Conservation (phyloP, 1,140 invertebrate species). For the Tachypleus tridentatus region DNA sequence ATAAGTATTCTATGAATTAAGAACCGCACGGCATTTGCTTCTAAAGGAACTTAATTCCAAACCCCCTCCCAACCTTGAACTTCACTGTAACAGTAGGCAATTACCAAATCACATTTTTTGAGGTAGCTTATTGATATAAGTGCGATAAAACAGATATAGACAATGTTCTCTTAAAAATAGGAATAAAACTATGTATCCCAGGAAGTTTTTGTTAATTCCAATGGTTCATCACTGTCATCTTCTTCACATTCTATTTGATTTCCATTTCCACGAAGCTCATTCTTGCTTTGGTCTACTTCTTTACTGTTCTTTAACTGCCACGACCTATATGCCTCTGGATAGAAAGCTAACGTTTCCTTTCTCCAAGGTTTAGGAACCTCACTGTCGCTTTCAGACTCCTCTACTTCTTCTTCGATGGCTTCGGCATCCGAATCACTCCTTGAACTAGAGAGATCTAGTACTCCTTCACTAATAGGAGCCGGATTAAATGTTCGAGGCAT, state of each 20-base stretch:
- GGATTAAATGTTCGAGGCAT: conserved; percentile 7
- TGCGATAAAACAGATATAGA: no score
- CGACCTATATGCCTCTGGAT: not conserved
- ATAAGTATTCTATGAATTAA: no score
- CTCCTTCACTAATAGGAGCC: conserved; percentile 16
- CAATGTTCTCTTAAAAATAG: no score
- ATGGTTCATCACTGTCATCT: not conserved
- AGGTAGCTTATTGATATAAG: no score
- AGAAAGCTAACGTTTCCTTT: not conserved
- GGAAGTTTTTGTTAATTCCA: not conserved
- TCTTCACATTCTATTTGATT: not conserved
- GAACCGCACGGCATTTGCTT: no score
- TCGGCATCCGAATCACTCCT: conserved; percentile 60
- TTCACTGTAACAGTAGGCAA: no score
- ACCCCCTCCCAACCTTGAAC: no score
- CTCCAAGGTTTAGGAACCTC: not conserved
- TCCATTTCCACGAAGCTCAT: not conserved
- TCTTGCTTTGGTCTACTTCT: not conserved
- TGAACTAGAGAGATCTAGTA: conserved; percentile 25
- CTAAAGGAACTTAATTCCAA: no score
- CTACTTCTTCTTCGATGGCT: conserved; percentile 44
- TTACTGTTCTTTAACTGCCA: not conserved
- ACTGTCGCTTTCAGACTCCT: conserved; percentile 9
- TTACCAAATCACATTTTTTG: no score
- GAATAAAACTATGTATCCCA: no score